Evolutionary conservation across 2,113 vertebrate genomes (phyloP), one percentile per base, ranked within the genome.

Genomic region (Lepisosteus osseus): DNA sequence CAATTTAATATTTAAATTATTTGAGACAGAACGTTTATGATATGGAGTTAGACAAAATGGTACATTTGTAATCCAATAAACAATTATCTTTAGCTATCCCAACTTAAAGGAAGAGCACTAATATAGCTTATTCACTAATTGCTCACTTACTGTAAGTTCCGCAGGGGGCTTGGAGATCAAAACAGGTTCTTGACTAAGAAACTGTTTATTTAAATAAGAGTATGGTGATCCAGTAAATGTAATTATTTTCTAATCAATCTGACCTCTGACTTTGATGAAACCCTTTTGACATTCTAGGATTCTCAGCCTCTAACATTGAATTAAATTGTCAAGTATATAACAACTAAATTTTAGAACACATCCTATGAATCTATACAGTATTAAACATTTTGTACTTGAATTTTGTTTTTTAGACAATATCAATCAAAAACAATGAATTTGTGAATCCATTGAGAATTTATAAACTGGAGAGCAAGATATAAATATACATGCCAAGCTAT

Each of bases 221-320:
- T 11, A 64, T 15, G 17, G 40, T 64, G 62, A 17, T 6, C 62
- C 62, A 64, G 62, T 17, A 64, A 64, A 64, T 15, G 62, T 64
- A 64, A 64, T 5, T 64, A 4, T 29, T 64, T 51, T 64, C 40
- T 5, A 17, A 64, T 64, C 62, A 64, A 64, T 64, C 13, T 64
- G 62, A 64, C 1, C 47, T 51, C 47, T 6, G 47, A 5, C 2
- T 51, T 9, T 6, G 9, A 51, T 51, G 47, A 51, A 51, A 9
- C 47, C 47, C 9, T 51, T 51, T 6, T 51, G 0, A 2, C 9
- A 51, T 9, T 51, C 5, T 5, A 9, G 47, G 47, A 51, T 6
- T 51, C 5, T 29, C 29, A 29, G 0, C 29, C 29, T 29, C 29
- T 29, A 29, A 1, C 29, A 29, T 29, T 5, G 47, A 51, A 51